Evolutionary conservation across 2,797 vertebrate species (phyloP).

Genomic region (Hydrolagus colliei): DNA sequence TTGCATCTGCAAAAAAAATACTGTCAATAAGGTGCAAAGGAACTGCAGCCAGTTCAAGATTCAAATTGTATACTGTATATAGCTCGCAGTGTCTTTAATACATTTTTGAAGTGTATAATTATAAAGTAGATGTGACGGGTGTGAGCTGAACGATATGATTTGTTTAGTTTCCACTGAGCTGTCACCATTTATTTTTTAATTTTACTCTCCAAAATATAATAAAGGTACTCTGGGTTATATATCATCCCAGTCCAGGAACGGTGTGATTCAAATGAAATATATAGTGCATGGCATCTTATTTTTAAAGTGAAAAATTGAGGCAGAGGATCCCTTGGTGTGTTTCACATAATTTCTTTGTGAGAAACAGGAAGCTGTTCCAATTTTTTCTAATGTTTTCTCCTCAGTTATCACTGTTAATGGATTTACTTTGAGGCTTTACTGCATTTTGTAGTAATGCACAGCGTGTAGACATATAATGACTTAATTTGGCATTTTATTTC

Average conservation of each 20-base stretch:
- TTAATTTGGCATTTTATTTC: not conserved
- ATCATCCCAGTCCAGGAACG: constrained; percentile 58
- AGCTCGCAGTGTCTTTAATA: constrained; percentile 55
- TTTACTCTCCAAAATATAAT: constrained; percentile 64
- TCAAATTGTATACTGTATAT: constrained; percentile 43
- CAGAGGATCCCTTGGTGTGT: not conserved
- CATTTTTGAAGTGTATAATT: constrained; percentile 66
- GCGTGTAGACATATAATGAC: not conserved
- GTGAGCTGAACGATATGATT: constrained; percentile 50
- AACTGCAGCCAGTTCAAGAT: constrained; percentile 43
- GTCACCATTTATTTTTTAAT: constrained; percentile 57
- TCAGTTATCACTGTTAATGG: not conserved
- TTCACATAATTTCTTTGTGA: not conserved
- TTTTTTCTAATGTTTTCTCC: not conserved
- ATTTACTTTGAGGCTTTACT: not conserved
- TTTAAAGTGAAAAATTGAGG: constrained; percentile 36
- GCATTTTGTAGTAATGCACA: not conserved
- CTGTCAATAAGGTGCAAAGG: constrained; percentile 18
- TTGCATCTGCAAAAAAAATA: not conserved
- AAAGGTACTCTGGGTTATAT: constrained; percentile 60
- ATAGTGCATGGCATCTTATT: constrained; percentile 44
- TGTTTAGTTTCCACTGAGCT: constrained; percentile 46
- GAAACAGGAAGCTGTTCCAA: not conserved
- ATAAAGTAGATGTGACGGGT: constrained; percentile 69
- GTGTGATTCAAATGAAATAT: constrained; percentile 45